A percentile compares a stretch with the other conserved stretches of the same genome.
Evolutionary conservation across 1,140 invertebrate species (phyloP).

Genomic region (Andrena cerasifolii): DNA sequence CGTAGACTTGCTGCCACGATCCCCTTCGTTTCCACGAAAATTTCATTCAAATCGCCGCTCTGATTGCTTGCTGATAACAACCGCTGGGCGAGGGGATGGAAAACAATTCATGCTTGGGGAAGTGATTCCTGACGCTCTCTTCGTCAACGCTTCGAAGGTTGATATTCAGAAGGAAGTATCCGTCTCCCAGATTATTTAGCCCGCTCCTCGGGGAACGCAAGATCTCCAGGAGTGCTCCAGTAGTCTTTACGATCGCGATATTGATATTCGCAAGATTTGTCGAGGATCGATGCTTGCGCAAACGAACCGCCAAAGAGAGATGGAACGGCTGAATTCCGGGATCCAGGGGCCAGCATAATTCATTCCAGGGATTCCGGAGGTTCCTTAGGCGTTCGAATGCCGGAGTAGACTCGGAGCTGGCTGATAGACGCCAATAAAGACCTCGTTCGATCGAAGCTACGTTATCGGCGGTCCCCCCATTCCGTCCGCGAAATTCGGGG

Average conservation of each 20-base stretch:
- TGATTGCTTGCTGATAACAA: too few relatives aligned
- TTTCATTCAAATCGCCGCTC: too few relatives aligned
- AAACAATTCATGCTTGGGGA: too few relatives aligned
- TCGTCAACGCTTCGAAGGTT: too few relatives aligned
- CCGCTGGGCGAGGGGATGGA: too few relatives aligned
- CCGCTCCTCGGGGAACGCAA: too few relatives aligned
- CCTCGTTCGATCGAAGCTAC: conserved; percentile 7
- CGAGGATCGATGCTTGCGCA: background rate
- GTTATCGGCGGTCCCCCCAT: conserved; percentile 19
- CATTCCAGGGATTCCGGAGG: conserved; percentile 10
- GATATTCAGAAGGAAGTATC: too few relatives aligned
- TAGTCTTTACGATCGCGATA: too few relatives aligned
- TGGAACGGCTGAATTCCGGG: background rate
- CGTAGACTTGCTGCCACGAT: conserved; percentile 12
- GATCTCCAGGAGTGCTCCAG: too few relatives aligned
- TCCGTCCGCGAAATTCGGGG: conserved; percentile 6
- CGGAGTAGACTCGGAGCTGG: background rate
- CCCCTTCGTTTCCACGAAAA: background rate
- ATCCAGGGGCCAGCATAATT: background rate
- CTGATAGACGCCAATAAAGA: conserved; percentile 26
- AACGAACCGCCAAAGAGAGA: background rate
- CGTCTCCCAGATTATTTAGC: too few relatives aligned
- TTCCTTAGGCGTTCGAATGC: background rate
- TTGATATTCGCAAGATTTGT: background rate
- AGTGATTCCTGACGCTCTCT: too few relatives aligned